Conservation (phyloP, 2,888 invertebrate species). For the Calliopum simillimum region DNA sequence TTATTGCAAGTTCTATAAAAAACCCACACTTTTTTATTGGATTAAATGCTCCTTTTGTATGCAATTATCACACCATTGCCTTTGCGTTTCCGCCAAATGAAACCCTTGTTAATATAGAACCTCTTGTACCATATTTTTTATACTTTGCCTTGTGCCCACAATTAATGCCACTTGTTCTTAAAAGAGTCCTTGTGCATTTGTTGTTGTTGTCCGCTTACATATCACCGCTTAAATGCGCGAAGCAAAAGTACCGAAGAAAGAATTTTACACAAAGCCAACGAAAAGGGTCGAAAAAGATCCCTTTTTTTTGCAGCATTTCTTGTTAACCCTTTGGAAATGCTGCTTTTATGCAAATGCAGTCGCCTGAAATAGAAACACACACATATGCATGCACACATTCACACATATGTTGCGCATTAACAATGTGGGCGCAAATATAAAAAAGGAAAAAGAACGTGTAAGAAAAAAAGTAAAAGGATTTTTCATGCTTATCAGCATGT, state of each 20-base stretch:
- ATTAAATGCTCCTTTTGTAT: not conserved
- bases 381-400: not conserved
- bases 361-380: conserved; percentile 8
- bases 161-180: conserved; percentile 30
- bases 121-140: not conserved
- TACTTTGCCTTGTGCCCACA: conserved; percentile 17
- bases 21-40: not conserved
- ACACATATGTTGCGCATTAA: conserved; percentile 25
- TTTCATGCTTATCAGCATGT: conserved; percentile 25
- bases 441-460: not conserved
- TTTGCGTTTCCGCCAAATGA: not conserved
- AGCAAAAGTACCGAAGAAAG: no score
- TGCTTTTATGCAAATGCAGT: conserved; percentile 23
- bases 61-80: not conserved
- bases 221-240: not conserved
- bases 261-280: no score
- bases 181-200: not conserved
- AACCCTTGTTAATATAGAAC: not conserved
- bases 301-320: not conserved
- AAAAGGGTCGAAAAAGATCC: no score
- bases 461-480: not conserved
- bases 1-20: no score
- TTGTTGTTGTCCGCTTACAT: not conserved
- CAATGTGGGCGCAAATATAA: not conserved
- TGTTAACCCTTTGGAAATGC: conserved; percentile 26